phyloP scores from a whole-genome alignment of 2,113 vertebrate genomes.

The Pluvialis apricaria region DNA sequence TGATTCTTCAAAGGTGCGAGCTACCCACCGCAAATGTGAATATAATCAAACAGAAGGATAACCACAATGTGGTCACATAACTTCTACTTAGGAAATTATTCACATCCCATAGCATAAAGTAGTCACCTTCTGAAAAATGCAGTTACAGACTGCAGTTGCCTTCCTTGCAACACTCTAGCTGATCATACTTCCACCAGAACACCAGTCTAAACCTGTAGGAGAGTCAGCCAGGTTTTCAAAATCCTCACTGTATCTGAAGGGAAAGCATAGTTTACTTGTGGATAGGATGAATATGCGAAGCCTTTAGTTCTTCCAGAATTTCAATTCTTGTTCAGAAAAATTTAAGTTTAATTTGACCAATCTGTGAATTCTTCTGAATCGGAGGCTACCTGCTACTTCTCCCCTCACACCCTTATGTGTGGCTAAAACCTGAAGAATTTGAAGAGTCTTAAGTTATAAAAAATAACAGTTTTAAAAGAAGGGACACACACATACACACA shows the following conservation, averaged over 20 bases:
- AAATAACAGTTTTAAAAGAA: background rate
- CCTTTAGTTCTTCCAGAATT: background rate
- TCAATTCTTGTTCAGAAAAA: background rate
- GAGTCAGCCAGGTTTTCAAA: background rate
- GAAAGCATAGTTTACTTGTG: background rate
- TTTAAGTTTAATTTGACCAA: background rate
- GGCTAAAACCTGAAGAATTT: background rate
- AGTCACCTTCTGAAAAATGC: background rate
- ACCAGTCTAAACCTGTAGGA: background rate
- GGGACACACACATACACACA: background rate
- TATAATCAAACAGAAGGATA: background rate
- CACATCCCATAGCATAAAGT: background rate
- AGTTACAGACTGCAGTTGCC: background rate
- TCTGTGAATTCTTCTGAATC: background rate
- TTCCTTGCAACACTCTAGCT: background rate
- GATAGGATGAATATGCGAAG: background rate
- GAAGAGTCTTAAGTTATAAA: background rate
- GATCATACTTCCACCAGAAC: background rate
- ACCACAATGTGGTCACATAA: background rate
- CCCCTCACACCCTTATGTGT: accelerated
- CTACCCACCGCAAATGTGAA: accelerated
- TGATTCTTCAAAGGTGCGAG: background rate
- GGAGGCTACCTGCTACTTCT: background rate
- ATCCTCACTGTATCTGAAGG: background rate
- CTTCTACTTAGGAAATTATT: background rate